Evolutionary conservation across 2,888 invertebrate species (phyloP).

Genomic region (Microctonus aethiopoides): DNA sequence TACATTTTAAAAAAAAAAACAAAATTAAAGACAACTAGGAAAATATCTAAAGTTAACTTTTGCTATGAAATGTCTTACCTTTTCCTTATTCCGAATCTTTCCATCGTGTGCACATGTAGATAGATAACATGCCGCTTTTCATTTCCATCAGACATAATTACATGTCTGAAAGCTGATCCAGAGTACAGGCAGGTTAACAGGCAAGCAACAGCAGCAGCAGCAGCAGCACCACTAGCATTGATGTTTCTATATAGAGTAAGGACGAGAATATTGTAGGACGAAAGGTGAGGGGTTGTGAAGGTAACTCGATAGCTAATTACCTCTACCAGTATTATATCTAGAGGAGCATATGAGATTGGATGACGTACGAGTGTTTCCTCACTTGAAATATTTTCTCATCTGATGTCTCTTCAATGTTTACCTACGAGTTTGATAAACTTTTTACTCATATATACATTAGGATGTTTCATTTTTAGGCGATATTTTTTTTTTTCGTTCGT

Average conservation of each 20-base stretch:
- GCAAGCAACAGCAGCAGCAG: constrained; percentile 31
- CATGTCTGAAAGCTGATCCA: constrained; percentile 54
- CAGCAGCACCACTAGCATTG: constrained; percentile 39
- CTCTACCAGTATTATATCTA: constrained; percentile 50
- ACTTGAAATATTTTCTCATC: constrained; percentile 45
- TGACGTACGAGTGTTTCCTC: constrained; percentile 50
- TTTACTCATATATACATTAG: constrained; percentile 2
- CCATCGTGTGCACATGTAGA: constrained; percentile 28
- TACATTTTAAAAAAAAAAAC: too few species aligned
- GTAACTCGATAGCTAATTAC: constrained; percentile 59
- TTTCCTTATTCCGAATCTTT: constrained; percentile 18
- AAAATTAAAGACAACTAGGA: too few species aligned
- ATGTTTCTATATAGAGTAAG: constrained; percentile 28
- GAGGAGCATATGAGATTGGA: constrained; percentile 39
- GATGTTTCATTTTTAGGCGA: background rate
- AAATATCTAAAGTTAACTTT: constrained; percentile 39
- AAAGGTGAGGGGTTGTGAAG: constrained; percentile 42
- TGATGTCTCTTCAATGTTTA: background rate
- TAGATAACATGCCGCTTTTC: constrained; percentile 42
- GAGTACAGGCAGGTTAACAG: constrained; percentile 41
- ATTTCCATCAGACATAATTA: constrained; percentile 55
- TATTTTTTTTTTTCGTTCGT: too few species aligned
- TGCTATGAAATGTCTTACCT: background rate
- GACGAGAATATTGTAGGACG: background rate
- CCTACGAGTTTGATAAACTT: background rate